These are phyloP conservation scores for Dilophus febrilis DNA, from an alignment of 2,888 invertebrate genomes.

Conservation along the genomic window DNA sequence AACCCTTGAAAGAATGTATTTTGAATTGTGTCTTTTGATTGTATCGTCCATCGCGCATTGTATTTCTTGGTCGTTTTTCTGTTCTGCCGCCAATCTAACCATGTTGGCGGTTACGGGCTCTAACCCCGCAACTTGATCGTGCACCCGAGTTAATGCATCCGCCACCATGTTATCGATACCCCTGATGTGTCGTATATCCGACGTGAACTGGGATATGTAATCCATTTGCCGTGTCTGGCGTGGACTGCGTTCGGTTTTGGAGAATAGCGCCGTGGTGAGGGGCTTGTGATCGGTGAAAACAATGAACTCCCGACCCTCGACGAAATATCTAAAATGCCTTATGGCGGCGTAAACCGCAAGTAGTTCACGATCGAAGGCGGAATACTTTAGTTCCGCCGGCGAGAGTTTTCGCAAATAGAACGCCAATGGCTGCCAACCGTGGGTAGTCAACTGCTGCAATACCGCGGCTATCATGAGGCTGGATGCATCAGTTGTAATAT, in stretches of 20 bases:
- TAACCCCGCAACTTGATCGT: background rate
- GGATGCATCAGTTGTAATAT: too few relatives aligned
- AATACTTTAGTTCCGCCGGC: background rate
- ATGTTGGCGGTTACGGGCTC: background rate
- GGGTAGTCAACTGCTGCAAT: too few relatives aligned
- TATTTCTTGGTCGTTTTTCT: background rate
- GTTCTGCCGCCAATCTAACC: background rate
- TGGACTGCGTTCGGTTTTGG: background rate
- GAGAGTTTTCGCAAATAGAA: too few relatives aligned
- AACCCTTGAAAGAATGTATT: too few relatives aligned
- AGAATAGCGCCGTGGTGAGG: background rate
- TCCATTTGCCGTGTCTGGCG: background rate
- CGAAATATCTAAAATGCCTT: too few relatives aligned
- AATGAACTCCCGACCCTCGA: background rate
- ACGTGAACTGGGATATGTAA: background rate
- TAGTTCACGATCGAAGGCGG: too few relatives aligned
- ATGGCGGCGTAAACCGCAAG: too few relatives aligned
- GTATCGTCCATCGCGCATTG: background rate
- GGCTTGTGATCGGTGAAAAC: slow-evolving; percentile 1
- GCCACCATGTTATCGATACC: background rate
- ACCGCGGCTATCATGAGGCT: too few relatives aligned
- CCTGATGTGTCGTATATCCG: background rate
- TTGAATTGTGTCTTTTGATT: background rate
- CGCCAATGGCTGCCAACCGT: too few relatives aligned
- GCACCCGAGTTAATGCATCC: background rate